phyloP scores from a whole-genome alignment of 2,797 vertebrate species.

The Myotis daubentonii region DNA sequence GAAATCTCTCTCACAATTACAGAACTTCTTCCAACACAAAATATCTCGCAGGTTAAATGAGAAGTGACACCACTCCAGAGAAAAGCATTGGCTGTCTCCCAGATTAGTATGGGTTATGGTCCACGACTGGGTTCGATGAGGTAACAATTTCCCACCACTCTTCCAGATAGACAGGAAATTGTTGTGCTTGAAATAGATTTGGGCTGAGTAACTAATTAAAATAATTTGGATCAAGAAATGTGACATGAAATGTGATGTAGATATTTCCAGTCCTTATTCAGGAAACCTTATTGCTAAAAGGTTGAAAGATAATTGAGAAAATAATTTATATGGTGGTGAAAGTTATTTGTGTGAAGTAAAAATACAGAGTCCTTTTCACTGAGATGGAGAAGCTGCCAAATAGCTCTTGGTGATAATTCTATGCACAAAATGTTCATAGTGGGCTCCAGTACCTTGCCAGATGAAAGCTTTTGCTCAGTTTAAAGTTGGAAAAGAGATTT shows the following conservation, averaged over 20 bases:
- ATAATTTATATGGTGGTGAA: constrained; percentile 80
- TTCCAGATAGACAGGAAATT: constrained; percentile 82
- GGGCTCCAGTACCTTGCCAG: constrained; percentile 85
- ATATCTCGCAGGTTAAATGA: constrained; percentile 67
- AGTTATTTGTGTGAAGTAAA: constrained; percentile 81
- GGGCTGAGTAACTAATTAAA: constrained; percentile 79
- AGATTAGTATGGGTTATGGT: constrained; percentile 69
- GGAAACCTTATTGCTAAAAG: constrained; percentile 79
- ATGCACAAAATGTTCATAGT: constrained; percentile 84
- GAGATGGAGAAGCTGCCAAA: constrained; percentile 82
- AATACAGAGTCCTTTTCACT: constrained; percentile 81
- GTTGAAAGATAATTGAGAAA: constrained; percentile 79
- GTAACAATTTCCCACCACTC: constrained; percentile 78
- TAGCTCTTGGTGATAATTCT: constrained; percentile 84
- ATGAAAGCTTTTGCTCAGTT: constrained; percentile 83
- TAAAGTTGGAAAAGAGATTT: constrained; percentile 86
- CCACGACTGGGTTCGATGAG: constrained; percentile 73
- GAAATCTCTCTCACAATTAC: constrained; percentile 57
- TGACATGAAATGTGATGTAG: constrained; percentile 71
- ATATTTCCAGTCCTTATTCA: constrained; percentile 78
- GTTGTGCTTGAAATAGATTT: constrained; percentile 83
- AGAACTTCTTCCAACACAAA: constrained; percentile 68
- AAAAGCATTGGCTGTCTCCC: constrained; percentile 66
- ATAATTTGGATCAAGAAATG: constrained; percentile 75
- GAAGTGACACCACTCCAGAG: constrained; percentile 70